Conservation (phyloP, 1,140 invertebrate species). For the Drosophila persimilis region DNA sequence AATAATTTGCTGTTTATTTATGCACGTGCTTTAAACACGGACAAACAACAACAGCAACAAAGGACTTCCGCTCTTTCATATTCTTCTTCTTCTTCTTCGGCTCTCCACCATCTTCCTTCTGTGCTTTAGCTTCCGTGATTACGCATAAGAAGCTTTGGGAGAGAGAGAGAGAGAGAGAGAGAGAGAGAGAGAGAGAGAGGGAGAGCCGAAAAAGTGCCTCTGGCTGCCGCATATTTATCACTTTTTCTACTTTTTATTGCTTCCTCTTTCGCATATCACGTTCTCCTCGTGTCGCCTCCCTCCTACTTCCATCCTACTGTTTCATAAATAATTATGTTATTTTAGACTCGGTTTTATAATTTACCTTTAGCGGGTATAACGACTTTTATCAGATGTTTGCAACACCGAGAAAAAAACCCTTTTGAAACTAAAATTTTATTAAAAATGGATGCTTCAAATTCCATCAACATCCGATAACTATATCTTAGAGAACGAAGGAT, state of each 20-base stretch:
- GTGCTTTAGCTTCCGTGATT: constrained; percentile 39
- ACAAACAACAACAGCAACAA: constrained; percentile 48
- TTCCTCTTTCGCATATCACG: constrained; percentile 52
- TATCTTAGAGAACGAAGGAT: too few relatives aligned
- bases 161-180: background rate
- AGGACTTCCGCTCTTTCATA: constrained; percentile 51
- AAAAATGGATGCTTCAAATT: too few relatives aligned
- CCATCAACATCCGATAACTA: background rate
- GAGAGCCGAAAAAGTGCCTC: background rate
- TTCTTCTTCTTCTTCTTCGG: constrained; percentile 15
- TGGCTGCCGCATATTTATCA: constrained; percentile 49
- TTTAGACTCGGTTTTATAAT: constrained; percentile 44
- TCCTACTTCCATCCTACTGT: background rate
- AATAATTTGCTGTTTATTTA: constrained; percentile 74
- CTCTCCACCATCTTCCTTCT: constrained; percentile 7
- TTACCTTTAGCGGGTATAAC: too few relatives aligned
- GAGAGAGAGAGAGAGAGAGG: constrained; percentile 1
- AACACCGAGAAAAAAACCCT: too few relatives aligned
- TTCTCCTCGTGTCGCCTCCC: constrained; percentile 6
- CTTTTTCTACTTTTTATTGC: constrained; percentile 56
- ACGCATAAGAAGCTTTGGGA: constrained; percentile 9
- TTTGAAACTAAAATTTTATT: background rate
- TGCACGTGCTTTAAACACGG: constrained; percentile 49
- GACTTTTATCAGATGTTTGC: too few relatives aligned
- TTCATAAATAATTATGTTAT: constrained; percentile 79